A percentile compares a stretch with the other conserved stretches of the same genome.
Conservation (phyloP, 2,888 invertebrate genomes). For the Ichneumoninae sp. region DNA sequence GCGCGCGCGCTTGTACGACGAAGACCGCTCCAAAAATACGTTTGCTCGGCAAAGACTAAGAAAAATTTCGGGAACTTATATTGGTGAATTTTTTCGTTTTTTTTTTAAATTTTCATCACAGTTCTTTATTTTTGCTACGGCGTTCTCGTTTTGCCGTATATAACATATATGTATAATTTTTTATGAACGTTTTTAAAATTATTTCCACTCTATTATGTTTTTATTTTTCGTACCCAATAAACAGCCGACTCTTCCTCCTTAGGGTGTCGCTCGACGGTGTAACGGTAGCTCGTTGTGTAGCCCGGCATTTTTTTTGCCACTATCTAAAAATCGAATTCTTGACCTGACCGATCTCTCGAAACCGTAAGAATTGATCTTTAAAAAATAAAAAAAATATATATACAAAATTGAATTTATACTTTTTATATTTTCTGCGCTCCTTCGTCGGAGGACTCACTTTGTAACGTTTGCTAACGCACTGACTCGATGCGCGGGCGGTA, state of each 20-base stretch:
- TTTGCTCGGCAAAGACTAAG: neutral
- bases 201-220: slow-evolving; percentile 9
- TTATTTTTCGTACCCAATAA: slow-evolving; percentile 86
- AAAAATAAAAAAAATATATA: slow-evolving; percentile 25
- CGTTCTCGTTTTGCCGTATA: neutral
- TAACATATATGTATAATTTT: neutral
- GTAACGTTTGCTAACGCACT: slow-evolving; percentile 75
- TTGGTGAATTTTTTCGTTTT: neutral
- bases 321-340: slow-evolving; percentile 46
- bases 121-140: neutral
- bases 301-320: slow-evolving; percentile 77
- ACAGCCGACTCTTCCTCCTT: slow-evolving; percentile 87
- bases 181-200: neutral
- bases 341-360: slow-evolving; percentile 19
- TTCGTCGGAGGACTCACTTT: slow-evolving; percentile 59
- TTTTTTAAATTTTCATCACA: neutral
- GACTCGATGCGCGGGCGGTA: slow-evolving; percentile 81
- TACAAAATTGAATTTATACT: slow-evolving; percentile 11
- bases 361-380: neutral
- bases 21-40: slow-evolving; percentile 61
- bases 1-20: slow-evolving; percentile 39
- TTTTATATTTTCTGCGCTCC: slow-evolving; percentile 3
- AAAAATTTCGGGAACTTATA: neutral
- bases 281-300: slow-evolving; percentile 79
- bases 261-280: slow-evolving; percentile 77